Conservation (phyloP, 1,140 invertebrate species). For the Melipona quadrifasciata region DNA sequence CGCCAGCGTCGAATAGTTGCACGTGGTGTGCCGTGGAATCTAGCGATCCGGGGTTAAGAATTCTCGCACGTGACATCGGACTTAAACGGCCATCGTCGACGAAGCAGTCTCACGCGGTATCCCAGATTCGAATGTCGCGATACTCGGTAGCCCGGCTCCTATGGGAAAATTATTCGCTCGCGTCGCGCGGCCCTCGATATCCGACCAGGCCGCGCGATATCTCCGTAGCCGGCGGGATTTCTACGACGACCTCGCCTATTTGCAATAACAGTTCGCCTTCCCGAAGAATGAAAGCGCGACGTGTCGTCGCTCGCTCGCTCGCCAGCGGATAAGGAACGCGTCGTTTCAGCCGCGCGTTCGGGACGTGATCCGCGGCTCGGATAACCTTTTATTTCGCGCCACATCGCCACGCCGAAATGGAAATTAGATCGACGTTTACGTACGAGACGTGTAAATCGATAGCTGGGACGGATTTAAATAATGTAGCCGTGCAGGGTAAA, state of each 20-base stretch:
- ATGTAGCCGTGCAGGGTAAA: not conserved
- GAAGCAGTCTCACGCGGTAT: constrained; percentile 36
- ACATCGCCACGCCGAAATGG: constrained; percentile 66
- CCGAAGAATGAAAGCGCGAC: constrained; percentile 60
- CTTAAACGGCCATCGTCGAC: constrained; percentile 65
- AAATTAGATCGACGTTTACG: constrained; percentile 70
- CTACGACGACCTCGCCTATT: constrained; percentile 73
- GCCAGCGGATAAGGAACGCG: constrained; percentile 39
- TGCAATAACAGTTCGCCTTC: constrained; percentile 72
- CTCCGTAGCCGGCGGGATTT: constrained; percentile 60
- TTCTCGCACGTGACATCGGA: constrained; percentile 71
- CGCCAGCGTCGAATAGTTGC: not conserved
- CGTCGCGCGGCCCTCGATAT: constrained; percentile 60
- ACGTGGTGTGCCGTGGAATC: not conserved
- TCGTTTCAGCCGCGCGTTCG: constrained; percentile 71
- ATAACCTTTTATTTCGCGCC: constrained; percentile 76
- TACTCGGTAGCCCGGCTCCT: constrained; percentile 64
- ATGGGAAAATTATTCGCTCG: constrained; percentile 75
- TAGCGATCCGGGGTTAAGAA: constrained; percentile 31
- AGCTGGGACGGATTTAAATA: constrained; percentile 7
- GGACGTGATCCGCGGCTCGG: constrained; percentile 72
- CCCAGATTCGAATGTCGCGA: constrained; percentile 72
- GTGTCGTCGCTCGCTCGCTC: constrained; percentile 55
- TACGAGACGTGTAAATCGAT: constrained; percentile 46
- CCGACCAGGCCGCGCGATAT: constrained; percentile 70